Conservation (phyloP, 2,797 vertebrate species). For the Sandelia bainsii region DNA sequence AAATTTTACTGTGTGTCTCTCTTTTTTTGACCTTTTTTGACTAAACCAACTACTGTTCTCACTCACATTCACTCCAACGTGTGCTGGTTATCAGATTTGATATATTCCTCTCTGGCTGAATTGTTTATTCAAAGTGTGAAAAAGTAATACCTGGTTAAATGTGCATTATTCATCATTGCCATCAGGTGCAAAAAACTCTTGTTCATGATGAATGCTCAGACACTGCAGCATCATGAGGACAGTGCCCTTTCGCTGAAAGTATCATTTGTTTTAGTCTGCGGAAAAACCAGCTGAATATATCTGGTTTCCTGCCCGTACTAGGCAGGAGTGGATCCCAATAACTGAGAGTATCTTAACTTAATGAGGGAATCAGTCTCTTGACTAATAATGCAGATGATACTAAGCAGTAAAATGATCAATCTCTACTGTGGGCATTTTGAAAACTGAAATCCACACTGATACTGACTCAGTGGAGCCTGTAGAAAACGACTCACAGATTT, state of each 20-base stretch:
- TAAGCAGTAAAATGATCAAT: slow-evolving; percentile 53
- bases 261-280: slow-evolving; percentile 42
- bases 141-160: slow-evolving; percentile 31
- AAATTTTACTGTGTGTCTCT: too few relatives aligned
- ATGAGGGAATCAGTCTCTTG: slow-evolving; percentile 24
- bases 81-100: neutral
- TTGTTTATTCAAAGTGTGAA: slow-evolving; percentile 50
- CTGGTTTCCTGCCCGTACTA: neutral
- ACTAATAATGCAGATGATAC: slow-evolving; percentile 52
- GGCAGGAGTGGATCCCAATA: slow-evolving; percentile 22
- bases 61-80: neutral
- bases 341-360: slow-evolving; percentile 37
- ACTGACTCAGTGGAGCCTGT: slow-evolving; percentile 55
- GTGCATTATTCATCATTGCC: slow-evolving; percentile 39
- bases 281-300: slow-evolving; percentile 19
- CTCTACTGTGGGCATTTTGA: slow-evolving; percentile 44
- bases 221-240: slow-evolving; percentile 33
- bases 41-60: neutral
- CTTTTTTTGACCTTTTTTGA: too few relatives aligned
- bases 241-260: slow-evolving; percentile 36
- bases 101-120: slow-evolving; percentile 9
- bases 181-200: slow-evolving; percentile 23
- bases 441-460: slow-evolving; percentile 35
- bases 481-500: slow-evolving; percentile 66
- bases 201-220: slow-evolving; percentile 41